Percentiles rank a stretch among this genome's conserved stretches.
phyloP scores from a whole-genome alignment of 2,797 vertebrate species.

The Eulemur mongoz region DNA sequence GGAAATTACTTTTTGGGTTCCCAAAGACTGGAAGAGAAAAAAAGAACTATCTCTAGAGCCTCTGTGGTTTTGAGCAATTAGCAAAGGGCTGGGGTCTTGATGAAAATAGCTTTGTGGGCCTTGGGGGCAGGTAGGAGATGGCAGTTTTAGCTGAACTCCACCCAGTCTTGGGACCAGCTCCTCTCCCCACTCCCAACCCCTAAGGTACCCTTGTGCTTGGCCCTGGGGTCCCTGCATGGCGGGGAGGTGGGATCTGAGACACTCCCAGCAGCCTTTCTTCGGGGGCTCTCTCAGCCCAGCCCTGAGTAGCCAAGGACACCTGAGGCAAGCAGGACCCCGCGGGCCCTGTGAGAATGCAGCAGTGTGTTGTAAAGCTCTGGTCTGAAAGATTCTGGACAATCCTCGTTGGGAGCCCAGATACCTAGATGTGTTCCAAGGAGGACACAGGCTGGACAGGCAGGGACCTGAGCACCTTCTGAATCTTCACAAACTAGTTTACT shows the following conservation, averaged over 20 bases:
- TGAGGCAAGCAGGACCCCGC: not conserved
- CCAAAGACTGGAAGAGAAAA: not conserved
- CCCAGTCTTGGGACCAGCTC: not conserved
- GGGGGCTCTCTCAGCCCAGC: not conserved
- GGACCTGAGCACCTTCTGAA: not conserved
- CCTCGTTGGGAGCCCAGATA: not conserved
- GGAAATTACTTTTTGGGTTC: slow-evolving; percentile 12
- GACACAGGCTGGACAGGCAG: not conserved
- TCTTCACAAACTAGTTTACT: not conserved
- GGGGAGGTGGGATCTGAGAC: not conserved
- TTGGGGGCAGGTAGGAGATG: not conserved
- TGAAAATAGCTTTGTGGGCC: not conserved
- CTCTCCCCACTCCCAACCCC: not conserved
- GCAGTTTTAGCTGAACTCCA: not conserved
- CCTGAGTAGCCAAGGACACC: not conserved
- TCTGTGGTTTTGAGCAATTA: not conserved
- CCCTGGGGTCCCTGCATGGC: not conserved
- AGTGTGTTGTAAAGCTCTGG: not conserved
- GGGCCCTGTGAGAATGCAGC: not conserved
- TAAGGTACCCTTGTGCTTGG: not conserved
- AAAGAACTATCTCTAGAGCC: not conserved
- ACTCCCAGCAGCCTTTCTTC: not conserved
- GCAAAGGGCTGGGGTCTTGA: not conserved
- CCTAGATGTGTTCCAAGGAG: not conserved
- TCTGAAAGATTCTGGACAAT: not conserved